These are phyloP conservation scores for Biston stratarius DNA, from an alignment of 2,888 invertebrate species.

Conservation along the genomic window DNA sequence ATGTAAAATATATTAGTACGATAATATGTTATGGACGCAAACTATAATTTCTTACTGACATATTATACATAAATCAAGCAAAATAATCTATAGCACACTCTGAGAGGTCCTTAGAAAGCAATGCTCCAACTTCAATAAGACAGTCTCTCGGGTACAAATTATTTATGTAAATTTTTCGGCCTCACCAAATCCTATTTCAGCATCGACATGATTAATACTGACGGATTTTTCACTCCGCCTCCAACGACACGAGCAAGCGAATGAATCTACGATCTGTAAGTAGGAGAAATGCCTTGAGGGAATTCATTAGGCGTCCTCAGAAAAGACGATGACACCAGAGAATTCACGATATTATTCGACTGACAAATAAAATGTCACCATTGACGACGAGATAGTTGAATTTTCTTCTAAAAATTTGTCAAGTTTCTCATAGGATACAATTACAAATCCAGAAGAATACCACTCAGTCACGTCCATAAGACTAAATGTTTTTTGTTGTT, in stretches of 20 bases:
- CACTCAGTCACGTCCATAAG: slow-evolving; percentile 66
- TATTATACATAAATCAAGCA: not conserved
- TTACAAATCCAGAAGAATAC: slow-evolving; percentile 61
- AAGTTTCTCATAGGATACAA: slow-evolving; percentile 50
- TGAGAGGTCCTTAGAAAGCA: slow-evolving; percentile 57
- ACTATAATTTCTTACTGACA: not conserved
- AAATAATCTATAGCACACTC: not conserved
- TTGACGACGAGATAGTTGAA: slow-evolving; percentile 46
- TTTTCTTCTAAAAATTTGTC: slow-evolving; percentile 37
- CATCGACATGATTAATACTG: slow-evolving; percentile 81
- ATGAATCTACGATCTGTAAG: slow-evolving; percentile 75
- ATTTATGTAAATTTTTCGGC: slow-evolving; percentile 83
- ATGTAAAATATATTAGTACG: no score
- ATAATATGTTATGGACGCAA: no score
- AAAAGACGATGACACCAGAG: slow-evolving; percentile 59
- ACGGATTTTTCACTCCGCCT: slow-evolving; percentile 80
- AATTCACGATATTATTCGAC: slow-evolving; percentile 63
- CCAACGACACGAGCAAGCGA: slow-evolving; percentile 77
- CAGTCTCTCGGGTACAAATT: slow-evolving; percentile 79
- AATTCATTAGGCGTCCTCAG: slow-evolving; percentile 71
- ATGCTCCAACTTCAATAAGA: slow-evolving; percentile 44
- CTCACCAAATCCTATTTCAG: slow-evolving; percentile 81
- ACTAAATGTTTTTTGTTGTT: slow-evolving; percentile 58
- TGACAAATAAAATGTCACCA: slow-evolving; percentile 57
- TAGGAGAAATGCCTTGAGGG: slow-evolving; percentile 63